Evolutionary conservation across 2,113 vertebrate genomes (phyloP), one percentile per base, ranked within the genome.

Genomic region (Nothobranchius furzeri): DNA sequence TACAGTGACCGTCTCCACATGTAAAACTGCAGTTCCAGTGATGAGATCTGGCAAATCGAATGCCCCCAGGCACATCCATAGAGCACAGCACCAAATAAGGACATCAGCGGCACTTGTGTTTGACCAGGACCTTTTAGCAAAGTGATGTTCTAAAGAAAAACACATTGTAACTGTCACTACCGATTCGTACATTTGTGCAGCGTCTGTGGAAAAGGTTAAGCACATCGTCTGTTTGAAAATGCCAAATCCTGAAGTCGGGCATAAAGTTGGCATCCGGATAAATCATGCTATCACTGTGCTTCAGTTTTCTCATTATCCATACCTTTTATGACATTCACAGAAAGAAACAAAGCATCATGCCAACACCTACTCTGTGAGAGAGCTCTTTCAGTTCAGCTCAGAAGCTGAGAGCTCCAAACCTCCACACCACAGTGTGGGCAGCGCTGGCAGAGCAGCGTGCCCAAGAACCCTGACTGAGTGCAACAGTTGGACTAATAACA

Each of bases 371-470:
- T 90, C 87, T 80, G 81, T 69, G 87, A 85, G 88, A 84, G 82
- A 89, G 89, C 87, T 88, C 86, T 91, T 90, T 91, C 87, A 87
- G 84, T 85, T 88, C 86, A 80, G 88, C 86, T 90, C 85, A 81
- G 79, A 88, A 89, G 84, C 83, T 85, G 79, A 88, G 88, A 87
- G 88, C 87, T 85, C 77, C 87, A 89, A 90, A 88, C 88, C 86
- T 91, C 89, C 87, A 90, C 87, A 88, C 86, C 86, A 87, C 78
- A 86, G 90, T 89, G 90, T 91, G 90, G 90, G 90, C 88, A 90
- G 90, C 58, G 60, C 85, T 91, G 88, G 87, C 86, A 89, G 64
- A 80, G 84, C 72, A 76, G 30, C 60, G 80, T 68, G 84, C 84
- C 78, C 76, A 88, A 89, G 86, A 88, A 85, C 83, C 89, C 86